phyloP scores from a whole-genome alignment of 1,140 invertebrate species.

The Trissolcus basalis region DNA sequence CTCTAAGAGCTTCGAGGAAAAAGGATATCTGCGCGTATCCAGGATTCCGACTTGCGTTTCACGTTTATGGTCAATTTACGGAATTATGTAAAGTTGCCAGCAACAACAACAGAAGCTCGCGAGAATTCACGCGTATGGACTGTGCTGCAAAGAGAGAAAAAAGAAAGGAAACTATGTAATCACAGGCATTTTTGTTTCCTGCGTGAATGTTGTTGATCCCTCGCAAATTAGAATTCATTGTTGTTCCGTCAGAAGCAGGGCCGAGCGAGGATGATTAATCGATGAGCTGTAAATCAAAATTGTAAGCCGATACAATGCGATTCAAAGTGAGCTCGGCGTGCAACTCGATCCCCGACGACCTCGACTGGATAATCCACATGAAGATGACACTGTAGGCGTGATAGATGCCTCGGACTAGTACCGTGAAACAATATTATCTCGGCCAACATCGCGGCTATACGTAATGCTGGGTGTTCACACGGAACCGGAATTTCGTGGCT shows the following conservation, averaged over 20 bases:
- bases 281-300: constrained; percentile 43
- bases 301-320: constrained; percentile 58
- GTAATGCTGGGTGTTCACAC: constrained; percentile 62
- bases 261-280: constrained; percentile 38
- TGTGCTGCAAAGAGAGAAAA: too few relatives aligned
- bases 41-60: constrained; percentile 55
- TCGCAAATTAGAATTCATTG: not conserved
- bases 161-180: too few relatives aligned
- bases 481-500: constrained; percentile 62
- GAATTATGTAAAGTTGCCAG: constrained; percentile 46
- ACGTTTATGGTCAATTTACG: constrained; percentile 52
- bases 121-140: too few relatives aligned
- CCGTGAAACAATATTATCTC: constrained; percentile 65
- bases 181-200: too few relatives aligned
- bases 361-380: constrained; percentile 54
- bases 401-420: constrained; percentile 57
- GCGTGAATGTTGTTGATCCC: not conserved
- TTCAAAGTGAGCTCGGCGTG: constrained; percentile 28
- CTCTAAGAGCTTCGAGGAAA: constrained; percentile 69
- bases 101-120: constrained; percentile 10
- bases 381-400: constrained; percentile 62
- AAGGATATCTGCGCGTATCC: constrained; percentile 65
- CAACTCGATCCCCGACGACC: constrained; percentile 58
- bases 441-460: constrained; percentile 55
- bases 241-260: constrained; percentile 1